Percentiles rank a stretch among this genome's conserved stretches.
Conservation (phyloP, 2,888 invertebrate genomes). For the Sinotaia quadrata region DNA sequence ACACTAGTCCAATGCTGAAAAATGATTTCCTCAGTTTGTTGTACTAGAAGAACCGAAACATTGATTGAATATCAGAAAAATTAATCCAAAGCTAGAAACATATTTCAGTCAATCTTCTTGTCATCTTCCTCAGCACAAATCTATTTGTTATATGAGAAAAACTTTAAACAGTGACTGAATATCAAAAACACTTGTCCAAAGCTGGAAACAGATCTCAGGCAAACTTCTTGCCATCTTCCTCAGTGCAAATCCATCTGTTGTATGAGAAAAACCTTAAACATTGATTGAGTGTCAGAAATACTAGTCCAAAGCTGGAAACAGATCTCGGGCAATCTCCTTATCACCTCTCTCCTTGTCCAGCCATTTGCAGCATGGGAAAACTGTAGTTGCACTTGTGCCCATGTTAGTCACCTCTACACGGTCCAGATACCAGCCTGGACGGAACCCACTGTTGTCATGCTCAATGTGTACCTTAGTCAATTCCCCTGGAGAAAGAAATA, state of each 20-base stretch:
- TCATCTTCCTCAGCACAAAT: neutral
- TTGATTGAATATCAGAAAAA: neutral
- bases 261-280: constrained; percentile 61
- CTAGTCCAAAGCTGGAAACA: constrained; percentile 39
- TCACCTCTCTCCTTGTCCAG: constrained; percentile 69
- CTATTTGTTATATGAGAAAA: neutral
- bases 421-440: constrained; percentile 70
- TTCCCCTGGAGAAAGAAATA: constrained; percentile 64
- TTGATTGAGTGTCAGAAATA: neutral
- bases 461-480: constrained; percentile 66
- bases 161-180: neutral
- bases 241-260: constrained; percentile 69
- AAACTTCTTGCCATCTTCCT: constrained; percentile 63
- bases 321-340: constrained; percentile 56
- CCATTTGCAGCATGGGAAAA: constrained; percentile 70
- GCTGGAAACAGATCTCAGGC: constrained; percentile 55
- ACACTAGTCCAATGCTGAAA: too few relatives aligned
- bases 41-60: too few relatives aligned
- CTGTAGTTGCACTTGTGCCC: constrained; percentile 56
- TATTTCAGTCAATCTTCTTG: neutral
- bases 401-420: constrained; percentile 65
- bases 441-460: constrained; percentile 69
- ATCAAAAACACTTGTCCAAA: neutral
- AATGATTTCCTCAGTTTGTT: too few relatives aligned
- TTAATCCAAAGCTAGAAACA: too few relatives aligned